A percentile compares a stretch with the other conserved stretches of the same genome.
Conservation (phyloP, 2,888 invertebrate genomes). For the Caenorhabditis drosophilae region DNA sequence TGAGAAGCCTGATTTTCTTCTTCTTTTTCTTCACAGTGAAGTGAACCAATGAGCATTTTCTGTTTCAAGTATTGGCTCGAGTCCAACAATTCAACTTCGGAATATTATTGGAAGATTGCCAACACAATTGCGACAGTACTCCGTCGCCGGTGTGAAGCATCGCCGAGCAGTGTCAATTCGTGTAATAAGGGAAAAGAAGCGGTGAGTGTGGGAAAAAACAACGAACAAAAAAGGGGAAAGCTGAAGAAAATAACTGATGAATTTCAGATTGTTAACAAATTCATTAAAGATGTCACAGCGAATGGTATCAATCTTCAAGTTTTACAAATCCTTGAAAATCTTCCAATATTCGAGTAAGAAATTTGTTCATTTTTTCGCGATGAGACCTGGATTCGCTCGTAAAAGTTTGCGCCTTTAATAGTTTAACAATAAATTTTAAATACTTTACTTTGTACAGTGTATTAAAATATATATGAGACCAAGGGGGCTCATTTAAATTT, state of each 20-base stretch:
- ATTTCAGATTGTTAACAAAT: slow-evolving; percentile 49
- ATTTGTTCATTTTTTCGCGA: not conserved
- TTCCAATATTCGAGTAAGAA: slow-evolving; percentile 31
- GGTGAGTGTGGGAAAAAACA: slow-evolving; percentile 19
- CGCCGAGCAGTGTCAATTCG: slow-evolving; percentile 42
- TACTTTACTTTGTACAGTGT: too few relatives aligned
- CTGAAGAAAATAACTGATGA: not conserved
- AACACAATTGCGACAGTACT: slow-evolving; percentile 51
- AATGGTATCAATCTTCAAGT: slow-evolving; percentile 11
- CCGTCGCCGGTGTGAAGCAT: slow-evolving; percentile 45
- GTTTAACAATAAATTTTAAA: too few relatives aligned
- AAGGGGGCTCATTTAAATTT: not conserved
- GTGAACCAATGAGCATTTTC: too few relatives aligned
- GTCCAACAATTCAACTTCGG: not conserved
- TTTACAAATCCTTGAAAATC: slow-evolving; percentile 41
- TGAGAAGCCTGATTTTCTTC: too few relatives aligned
- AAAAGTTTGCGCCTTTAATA: too few relatives aligned
- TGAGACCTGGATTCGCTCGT: not conserved
- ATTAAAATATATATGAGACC: too few relatives aligned
- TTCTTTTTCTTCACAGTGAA: too few relatives aligned
- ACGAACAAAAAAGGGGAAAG: not conserved
- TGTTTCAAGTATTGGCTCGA: slow-evolving; percentile 49
- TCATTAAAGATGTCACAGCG: slow-evolving; percentile 38
- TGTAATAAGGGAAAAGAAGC: slow-evolving; percentile 52
- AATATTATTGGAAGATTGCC: slow-evolving; percentile 48